Percentiles rank a stretch among this genome's conserved stretches.
Evolutionary conservation across 2,113 vertebrate species (phyloP).

Genomic region (Cryptotis parvus): DNA sequence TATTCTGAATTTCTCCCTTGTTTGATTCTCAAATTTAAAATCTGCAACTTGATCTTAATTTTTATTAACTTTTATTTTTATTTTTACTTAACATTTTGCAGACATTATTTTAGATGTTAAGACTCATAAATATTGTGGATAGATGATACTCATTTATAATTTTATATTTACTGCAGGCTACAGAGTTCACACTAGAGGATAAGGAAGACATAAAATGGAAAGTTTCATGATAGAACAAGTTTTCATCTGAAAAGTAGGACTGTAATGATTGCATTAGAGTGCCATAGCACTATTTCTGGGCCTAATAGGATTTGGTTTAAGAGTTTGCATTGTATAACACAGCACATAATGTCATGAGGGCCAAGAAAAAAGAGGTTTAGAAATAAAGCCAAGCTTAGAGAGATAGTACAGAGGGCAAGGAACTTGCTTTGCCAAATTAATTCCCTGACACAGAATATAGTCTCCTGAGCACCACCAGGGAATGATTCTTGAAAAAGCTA

Average conservation of each 20-base stretch:
- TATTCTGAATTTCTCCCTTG: neutral
- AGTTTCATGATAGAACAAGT: neutral
- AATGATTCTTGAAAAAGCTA: no score
- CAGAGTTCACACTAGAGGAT: neutral
- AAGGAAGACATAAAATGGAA: neutral
- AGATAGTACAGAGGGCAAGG: no score
- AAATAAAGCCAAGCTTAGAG: no score
- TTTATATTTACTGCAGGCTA: neutral
- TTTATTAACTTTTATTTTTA: neutral
- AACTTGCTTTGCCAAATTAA: no score
- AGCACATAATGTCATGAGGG: neutral
- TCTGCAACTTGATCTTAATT: neutral
- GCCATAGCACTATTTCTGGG: neutral
- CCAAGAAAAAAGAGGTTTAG: no score
- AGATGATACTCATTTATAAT: neutral
- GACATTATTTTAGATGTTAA: neutral
- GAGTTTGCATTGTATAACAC: neutral
- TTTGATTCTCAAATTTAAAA: neutral
- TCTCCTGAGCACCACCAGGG: no score
- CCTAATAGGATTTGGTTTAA: neutral
- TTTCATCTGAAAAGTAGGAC: neutral
- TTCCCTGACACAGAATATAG: no score
- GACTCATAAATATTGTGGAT: neutral
- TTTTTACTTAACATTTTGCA: neutral
- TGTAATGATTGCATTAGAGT: neutral